A percentile compares a stretch with the other conserved stretches of the same genome.
Evolutionary conservation across 2,797 vertebrate species (phyloP).

Genomic region (Podargus strigoides): DNA sequence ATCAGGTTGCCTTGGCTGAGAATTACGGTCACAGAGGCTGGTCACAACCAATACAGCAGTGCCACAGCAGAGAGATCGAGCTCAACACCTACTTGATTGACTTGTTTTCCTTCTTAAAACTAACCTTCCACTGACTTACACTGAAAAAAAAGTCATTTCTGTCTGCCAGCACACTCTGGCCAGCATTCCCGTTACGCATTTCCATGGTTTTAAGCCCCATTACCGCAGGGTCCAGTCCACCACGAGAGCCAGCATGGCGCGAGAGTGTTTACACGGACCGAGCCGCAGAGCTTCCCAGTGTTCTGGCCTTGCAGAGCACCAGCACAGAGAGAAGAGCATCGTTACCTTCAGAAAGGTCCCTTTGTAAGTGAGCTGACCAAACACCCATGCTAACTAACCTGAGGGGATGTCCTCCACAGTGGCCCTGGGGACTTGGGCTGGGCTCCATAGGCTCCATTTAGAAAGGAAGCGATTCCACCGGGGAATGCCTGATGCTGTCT

Average conservation of each 20-base stretch:
- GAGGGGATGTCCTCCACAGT: background rate
- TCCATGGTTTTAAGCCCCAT: background rate
- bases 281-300: background rate
- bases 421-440: background rate
- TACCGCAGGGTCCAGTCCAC: background rate
- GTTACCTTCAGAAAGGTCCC: background rate
- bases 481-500: background rate
- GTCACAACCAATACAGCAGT: background rate
- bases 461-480: background rate
- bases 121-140: background rate
- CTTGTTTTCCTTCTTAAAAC: background rate
- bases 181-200: accelerated
- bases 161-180: background rate
- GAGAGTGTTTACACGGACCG: accelerated
- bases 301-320: background rate
- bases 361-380: background rate
- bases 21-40: background rate
- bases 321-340: background rate
- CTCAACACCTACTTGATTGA: background rate
- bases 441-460: background rate
- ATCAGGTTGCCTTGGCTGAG: background rate
- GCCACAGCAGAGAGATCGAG: background rate
- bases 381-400: accelerated
- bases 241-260: accelerated
- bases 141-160: background rate